Percentiles rank a stretch among this genome's conserved stretches.
phyloP scores from a whole-genome alignment of 1,140 invertebrate genomes.

The Leptestheria dahalacensis region DNA sequence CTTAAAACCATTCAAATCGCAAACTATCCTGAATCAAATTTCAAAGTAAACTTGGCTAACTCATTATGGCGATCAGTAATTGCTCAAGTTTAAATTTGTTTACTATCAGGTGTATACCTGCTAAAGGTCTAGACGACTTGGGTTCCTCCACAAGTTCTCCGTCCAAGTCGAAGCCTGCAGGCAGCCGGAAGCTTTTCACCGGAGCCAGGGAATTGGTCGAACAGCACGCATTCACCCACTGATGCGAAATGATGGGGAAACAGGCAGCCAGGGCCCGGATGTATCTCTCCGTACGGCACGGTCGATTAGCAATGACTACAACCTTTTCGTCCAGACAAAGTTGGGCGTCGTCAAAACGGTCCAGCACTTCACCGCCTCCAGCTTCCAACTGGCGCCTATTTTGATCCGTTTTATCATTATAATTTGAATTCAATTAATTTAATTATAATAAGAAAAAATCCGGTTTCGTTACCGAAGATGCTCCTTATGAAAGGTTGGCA shows the following conservation, averaged over 20 bases:
- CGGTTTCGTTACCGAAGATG: not conserved
- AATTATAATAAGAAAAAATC: not conserved
- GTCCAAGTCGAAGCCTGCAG: constrained; percentile 1
- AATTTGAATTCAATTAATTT: not conserved
- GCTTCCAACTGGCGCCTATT: not conserved
- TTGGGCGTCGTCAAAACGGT: constrained; percentile 8
- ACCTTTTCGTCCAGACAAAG: not conserved
- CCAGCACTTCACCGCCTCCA: constrained; percentile 11
- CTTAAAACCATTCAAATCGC: no score
- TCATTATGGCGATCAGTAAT: no score
- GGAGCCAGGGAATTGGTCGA: not conserved
- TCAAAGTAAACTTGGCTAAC: no score
- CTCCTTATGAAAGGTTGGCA: constrained; percentile 1
- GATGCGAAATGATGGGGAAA: constrained; percentile 5
- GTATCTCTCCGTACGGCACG: constrained; percentile 14
- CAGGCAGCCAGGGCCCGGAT: constrained; percentile 8
- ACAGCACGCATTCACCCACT: constrained; percentile 6
- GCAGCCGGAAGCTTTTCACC: not conserved
- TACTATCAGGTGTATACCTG: no score
- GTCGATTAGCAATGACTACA: constrained; percentile 6
- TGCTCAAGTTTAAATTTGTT: no score
- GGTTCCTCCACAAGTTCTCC: constrained; percentile 10
- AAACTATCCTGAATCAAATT: no score
- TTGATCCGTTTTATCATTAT: no score
- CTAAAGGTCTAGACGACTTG: no score